These are phyloP conservation scores for Pasiphila rectangulata DNA, from an alignment of 2,888 invertebrate species.

Conservation along the genomic window DNA sequence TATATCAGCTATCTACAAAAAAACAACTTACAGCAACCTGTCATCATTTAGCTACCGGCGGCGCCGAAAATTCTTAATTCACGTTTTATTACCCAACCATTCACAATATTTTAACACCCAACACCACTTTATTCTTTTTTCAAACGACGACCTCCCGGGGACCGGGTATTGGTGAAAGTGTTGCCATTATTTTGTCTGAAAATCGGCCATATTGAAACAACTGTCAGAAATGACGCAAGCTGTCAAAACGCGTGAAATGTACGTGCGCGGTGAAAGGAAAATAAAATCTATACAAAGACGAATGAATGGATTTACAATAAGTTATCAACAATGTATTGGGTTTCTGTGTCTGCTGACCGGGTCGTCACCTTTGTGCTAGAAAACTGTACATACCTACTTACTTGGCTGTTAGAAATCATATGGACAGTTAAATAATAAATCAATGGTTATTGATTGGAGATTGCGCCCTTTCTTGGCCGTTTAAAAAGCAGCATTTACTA, in stretches of 20 bases:
- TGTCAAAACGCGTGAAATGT: slow-evolving; percentile 39
- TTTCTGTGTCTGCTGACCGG: slow-evolving; percentile 44
- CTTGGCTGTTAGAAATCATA: slow-evolving; percentile 56
- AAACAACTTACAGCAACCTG: slow-evolving; percentile 16
- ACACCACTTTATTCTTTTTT: slow-evolving; percentile 55
- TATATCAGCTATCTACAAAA: slow-evolving; percentile 2
- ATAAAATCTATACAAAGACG: slow-evolving; percentile 28
- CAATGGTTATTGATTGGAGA: not conserved
- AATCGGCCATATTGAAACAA: slow-evolving; percentile 44
- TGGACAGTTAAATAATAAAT: not conserved
- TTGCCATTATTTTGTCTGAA: slow-evolving; percentile 42
- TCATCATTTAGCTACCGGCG: slow-evolving; percentile 22
- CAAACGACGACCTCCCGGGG: slow-evolving; percentile 43
- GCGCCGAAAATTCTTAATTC: slow-evolving; percentile 53
- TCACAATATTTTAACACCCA: slow-evolving; percentile 52
- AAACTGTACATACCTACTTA: slow-evolving; percentile 39
- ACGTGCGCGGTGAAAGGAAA: slow-evolving; percentile 41
- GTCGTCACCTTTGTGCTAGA: slow-evolving; percentile 63
- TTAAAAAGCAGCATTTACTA: not conserved
- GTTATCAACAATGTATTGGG: slow-evolving; percentile 35
- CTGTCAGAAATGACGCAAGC: slow-evolving; percentile 48
- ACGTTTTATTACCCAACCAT: slow-evolving; percentile 51
- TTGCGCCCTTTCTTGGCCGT: not conserved
- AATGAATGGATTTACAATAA: slow-evolving; percentile 36
- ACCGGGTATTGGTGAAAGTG: slow-evolving; percentile 63